These are phyloP conservation scores for Metopia argyrocephala DNA, from an alignment of 2,888 invertebrate species.

Conservation along the genomic window DNA sequence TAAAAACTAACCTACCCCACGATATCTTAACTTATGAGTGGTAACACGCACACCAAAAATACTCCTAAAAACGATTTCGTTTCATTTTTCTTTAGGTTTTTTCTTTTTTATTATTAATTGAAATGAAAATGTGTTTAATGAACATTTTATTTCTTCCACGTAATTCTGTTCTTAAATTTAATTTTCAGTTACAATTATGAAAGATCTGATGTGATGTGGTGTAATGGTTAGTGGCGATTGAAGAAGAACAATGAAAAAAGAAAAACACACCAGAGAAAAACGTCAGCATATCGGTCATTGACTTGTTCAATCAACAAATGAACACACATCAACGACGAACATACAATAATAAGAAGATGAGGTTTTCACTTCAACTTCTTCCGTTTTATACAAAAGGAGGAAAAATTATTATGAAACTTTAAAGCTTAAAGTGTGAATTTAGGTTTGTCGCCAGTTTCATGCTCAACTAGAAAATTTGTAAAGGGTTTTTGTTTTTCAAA, in stretches of 20 bases:
- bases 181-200: constrained; percentile 59
- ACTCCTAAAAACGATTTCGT: constrained; percentile 11
- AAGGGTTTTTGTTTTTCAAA: too few species aligned
- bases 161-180: constrained; percentile 51
- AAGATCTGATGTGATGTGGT: constrained; percentile 8
- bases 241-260: constrained; percentile 27
- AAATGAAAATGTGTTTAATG: constrained; percentile 49
- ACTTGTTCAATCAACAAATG: neutral
- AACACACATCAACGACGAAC: neutral
- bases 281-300: constrained; percentile 34
- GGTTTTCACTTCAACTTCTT: neutral
- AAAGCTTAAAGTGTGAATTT: too few species aligned
- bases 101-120: neutral
- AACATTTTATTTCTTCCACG: neutral
- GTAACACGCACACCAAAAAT: neutral
- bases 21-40: constrained; percentile 30
- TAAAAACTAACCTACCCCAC: constrained; percentile 53
- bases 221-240: constrained; percentile 16
- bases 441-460: too few species aligned
- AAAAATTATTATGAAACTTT: neutral
- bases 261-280: neutral
- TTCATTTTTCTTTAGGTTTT: too few species aligned
- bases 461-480: too few species aligned
- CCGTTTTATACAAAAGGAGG: neutral
- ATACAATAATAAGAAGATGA: neutral